phyloP scores from a whole-genome alignment of 2,113 vertebrate species.

The Aphyosemion australe region DNA sequence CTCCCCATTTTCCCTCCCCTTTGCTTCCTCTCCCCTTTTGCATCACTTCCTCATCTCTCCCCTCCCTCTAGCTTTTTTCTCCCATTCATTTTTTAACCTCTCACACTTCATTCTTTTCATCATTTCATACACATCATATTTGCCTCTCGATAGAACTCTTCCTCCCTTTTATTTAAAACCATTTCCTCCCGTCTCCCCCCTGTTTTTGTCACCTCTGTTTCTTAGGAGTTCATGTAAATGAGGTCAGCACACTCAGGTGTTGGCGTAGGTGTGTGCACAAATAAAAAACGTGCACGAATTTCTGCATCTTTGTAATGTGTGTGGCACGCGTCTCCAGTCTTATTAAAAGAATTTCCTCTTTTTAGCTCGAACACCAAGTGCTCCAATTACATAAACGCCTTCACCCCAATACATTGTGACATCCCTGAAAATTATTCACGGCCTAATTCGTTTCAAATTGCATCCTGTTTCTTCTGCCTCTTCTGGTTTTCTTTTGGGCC shows the following conservation, averaged over 20 bases:
- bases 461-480: constrained; percentile 52
- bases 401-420: constrained; percentile 69
- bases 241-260: constrained; percentile 66
- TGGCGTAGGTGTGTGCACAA: constrained; percentile 27
- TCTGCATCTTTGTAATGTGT: constrained; percentile 11
- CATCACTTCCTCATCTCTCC: constrained; percentile 46
- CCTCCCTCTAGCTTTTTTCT: constrained; percentile 16
- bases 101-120: constrained; percentile 29
- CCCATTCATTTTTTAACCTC: constrained; percentile 17
- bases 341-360: constrained; percentile 52
- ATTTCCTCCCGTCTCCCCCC: background rate
- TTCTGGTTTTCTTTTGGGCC: constrained; percentile 31
- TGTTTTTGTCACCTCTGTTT: constrained; percentile 27
- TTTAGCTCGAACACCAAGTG: constrained; percentile 45
- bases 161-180: constrained; percentile 19
- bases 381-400: constrained; percentile 67
- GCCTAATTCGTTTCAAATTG: constrained; percentile 69
- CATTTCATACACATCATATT: constrained; percentile 21
- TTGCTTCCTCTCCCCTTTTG: constrained; percentile 32
- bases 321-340: constrained; percentile 8
- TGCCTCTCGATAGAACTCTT: constrained; percentile 29
- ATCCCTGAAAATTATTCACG: constrained; percentile 69
- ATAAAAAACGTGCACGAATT: constrained; percentile 14
- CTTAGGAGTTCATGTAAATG: constrained; percentile 66
- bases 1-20: constrained; percentile 45